phyloP scores from a whole-genome alignment of 2,797 vertebrate genomes.

The Platyrinchus mystaceus region DNA sequence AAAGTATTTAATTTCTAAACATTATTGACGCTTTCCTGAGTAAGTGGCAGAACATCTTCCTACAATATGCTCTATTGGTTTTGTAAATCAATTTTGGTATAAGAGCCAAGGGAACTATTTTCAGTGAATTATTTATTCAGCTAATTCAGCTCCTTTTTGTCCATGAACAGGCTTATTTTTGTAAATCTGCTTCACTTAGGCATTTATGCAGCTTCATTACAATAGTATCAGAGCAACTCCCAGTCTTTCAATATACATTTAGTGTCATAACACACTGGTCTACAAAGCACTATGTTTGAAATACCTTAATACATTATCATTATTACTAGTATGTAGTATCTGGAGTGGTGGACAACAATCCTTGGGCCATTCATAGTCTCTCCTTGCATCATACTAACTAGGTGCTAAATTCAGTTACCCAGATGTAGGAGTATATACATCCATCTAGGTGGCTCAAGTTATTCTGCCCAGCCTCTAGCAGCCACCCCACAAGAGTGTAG shows the following conservation, averaged over 20 bases:
- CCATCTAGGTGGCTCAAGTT: not conserved
- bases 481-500: not conserved
- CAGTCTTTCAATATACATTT: not conserved
- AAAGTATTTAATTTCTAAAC: not conserved
- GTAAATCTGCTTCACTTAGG: not conserved
- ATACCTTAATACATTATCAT: not conserved
- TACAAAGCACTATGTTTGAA: not conserved
- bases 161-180: not conserved
- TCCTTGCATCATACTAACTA: not conserved
- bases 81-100: not conserved
- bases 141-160: not conserved
- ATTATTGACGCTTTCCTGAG: not conserved
- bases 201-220: not conserved
- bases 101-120: not conserved
- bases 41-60: not conserved
- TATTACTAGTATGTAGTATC: not conserved
- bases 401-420: not conserved
- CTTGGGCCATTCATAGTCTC: not conserved
- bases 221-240: not conserved
- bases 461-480: not conserved
- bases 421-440: not conserved
- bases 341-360: not conserved
- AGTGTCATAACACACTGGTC: not conserved
- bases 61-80: not conserved
- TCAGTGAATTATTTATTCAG: not conserved